These are phyloP conservation scores for Polydrusus cervinus DNA, from an alignment of 2,888 invertebrate species.

Conservation along the genomic window DNA sequence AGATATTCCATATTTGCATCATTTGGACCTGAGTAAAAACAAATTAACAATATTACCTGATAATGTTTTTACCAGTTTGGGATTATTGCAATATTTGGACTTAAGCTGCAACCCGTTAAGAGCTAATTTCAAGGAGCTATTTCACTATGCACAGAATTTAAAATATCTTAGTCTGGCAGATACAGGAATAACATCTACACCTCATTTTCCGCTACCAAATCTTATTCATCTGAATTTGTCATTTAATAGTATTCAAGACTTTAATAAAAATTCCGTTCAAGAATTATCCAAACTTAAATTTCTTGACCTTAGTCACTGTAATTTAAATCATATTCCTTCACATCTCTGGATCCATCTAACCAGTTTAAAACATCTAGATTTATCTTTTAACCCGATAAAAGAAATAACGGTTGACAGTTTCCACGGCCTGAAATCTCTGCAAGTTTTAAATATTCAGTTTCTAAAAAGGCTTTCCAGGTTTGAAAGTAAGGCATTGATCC, in stretches of 20 bases:
- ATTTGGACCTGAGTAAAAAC: slow-evolving; percentile 86
- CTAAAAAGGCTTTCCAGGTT: slow-evolving; percentile 82
- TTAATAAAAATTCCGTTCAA: slow-evolving; percentile 81
- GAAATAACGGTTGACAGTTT: slow-evolving; percentile 83
- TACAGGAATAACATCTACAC: slow-evolving; percentile 84
- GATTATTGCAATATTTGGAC: slow-evolving; percentile 85
- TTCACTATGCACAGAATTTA: slow-evolving; percentile 88
- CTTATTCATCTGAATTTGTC: slow-evolving; percentile 87
- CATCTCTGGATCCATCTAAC: slow-evolving; percentile 83
- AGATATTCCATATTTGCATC: slow-evolving; percentile 85
- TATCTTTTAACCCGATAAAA: slow-evolving; percentile 88
- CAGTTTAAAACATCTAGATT: slow-evolving; percentile 83
- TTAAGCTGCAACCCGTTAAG: slow-evolving; percentile 86
- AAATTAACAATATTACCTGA: slow-evolving; percentile 89
- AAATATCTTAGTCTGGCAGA: slow-evolving; percentile 84
- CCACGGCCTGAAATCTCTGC: slow-evolving; percentile 80
- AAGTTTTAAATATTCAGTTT: slow-evolving; percentile 83
- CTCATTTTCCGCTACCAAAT: slow-evolving; percentile 84
- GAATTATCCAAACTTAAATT: slow-evolving; percentile 82
- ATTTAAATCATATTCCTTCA: slow-evolving; percentile 82
- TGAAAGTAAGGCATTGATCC: slow-evolving; percentile 83
- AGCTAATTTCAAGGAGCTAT: slow-evolving; percentile 90
- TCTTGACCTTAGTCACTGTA: slow-evolving; percentile 85
- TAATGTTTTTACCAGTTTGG: slow-evolving; percentile 89
- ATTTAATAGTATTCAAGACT: slow-evolving; percentile 82